A percentile compares a stretch with the other conserved stretches of the same genome.
phyloP scores from a whole-genome alignment of 2,113 vertebrate genomes.

The Oncorhynchus clarkii region DNA sequence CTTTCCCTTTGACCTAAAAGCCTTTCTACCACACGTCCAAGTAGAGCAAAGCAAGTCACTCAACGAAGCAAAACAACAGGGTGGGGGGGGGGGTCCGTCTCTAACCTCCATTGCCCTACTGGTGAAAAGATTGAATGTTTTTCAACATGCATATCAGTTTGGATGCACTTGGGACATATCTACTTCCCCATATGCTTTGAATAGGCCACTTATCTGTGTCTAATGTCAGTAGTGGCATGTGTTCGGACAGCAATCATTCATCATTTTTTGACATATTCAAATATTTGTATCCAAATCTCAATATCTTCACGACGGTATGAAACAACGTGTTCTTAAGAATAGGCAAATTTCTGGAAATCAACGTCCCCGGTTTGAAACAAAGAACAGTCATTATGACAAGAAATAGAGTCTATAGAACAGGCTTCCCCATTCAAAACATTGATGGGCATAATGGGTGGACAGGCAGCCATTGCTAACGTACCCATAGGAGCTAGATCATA shows the following conservation, averaged over 20 bases:
- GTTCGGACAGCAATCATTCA: not conserved
- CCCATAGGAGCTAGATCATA: no score
- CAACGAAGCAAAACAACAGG: conserved; percentile 39
- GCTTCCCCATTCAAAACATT: no score
- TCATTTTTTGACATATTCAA: conserved; percentile 10
- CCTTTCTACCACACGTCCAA: conserved; percentile 35
- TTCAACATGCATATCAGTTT: not conserved
- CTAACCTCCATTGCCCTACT: conserved; percentile 31
- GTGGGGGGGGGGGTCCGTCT: not conserved
- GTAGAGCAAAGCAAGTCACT: conserved; percentile 24
- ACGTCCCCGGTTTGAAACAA: not conserved
- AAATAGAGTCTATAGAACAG: not conserved
- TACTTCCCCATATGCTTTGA: not conserved
- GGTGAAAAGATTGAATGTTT: conserved; percentile 4
- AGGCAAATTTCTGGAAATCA: not conserved
- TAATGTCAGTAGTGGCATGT: not conserved
- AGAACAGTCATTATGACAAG: not conserved
- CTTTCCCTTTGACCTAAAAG: conserved; percentile 62
- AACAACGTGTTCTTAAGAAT: not conserved
- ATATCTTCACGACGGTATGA: not conserved
- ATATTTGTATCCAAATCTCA: not conserved
- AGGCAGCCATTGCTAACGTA: no score
- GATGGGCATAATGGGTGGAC: no score
- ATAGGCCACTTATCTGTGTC: no score
- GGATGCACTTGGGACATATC: not conserved